Percentiles rank a stretch among this genome's conserved stretches.
Conservation (phyloP, 2,113 vertebrate species). For the Picathartes gymnocephalus region DNA sequence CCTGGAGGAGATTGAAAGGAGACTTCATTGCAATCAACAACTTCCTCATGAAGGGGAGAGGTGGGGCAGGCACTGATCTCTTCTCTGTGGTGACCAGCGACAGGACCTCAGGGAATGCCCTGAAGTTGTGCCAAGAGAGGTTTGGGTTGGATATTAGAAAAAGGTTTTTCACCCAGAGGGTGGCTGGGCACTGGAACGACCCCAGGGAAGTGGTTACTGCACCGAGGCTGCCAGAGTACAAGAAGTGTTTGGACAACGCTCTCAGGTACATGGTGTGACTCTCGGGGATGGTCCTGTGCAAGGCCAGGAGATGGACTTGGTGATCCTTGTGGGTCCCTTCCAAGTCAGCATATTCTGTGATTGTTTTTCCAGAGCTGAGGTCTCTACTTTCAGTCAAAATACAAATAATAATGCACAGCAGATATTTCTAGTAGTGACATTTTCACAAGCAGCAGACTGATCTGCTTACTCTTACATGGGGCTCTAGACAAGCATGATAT, state of each 20-base stretch:
- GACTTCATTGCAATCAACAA: not conserved
- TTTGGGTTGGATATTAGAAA: not conserved
- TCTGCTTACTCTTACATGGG: not conserved
- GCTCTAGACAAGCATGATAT: not conserved
- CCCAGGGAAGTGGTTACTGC: not conserved
- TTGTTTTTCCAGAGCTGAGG: not conserved
- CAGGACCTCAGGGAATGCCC: not conserved
- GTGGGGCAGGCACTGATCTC: not conserved
- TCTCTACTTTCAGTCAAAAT: not conserved
- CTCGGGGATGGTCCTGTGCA: not conserved
- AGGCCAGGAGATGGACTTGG: accelerated
- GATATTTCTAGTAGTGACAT: not conserved
- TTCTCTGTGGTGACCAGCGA: no score
- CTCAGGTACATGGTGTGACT: not conserved
- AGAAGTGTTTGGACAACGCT: not conserved
- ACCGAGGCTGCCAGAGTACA: not conserved
- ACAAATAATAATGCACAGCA: not conserved
- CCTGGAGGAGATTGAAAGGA: not conserved
- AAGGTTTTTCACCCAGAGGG: not conserved
- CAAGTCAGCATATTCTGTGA: not conserved
- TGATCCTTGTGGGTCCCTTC: not conserved
- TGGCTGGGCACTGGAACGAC: not conserved
- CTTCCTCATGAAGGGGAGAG: not conserved
- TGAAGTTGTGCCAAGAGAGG: not conserved
- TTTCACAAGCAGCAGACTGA: not conserved